Percentiles rank a stretch among this genome's conserved stretches.
These are phyloP conservation scores for Pheucticus melanocephalus DNA, from an alignment of 2,113 vertebrate species.

Conservation along the genomic window DNA sequence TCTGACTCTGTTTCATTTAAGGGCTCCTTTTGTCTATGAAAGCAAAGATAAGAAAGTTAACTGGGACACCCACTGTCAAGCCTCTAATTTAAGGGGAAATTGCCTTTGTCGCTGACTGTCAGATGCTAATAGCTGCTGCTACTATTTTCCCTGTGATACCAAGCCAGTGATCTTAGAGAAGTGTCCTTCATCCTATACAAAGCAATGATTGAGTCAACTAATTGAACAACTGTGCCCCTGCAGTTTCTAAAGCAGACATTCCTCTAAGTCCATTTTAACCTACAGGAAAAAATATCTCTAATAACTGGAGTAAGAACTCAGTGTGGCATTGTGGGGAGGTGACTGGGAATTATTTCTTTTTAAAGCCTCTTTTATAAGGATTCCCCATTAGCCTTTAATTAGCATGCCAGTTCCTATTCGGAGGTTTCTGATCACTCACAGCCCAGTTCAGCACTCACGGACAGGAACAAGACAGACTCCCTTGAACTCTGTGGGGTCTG, in stretches of 20 bases:
- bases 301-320: background rate
- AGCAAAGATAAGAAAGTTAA: slow-evolving; percentile 37
- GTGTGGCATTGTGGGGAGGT: background rate
- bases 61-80: slow-evolving; percentile 21
- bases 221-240: background rate
- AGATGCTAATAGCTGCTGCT: slow-evolving; percentile 42
- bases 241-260: background rate
- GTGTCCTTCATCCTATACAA: slow-evolving; percentile 6
- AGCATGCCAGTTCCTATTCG: background rate
- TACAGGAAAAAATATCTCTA: background rate
- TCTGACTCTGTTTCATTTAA: background rate
- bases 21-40: slow-evolving; percentile 18
- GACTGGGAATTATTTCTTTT: slow-evolving; percentile 7
- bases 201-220: background rate
- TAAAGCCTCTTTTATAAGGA: slow-evolving; percentile 5
- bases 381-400: slow-evolving; percentile 6
- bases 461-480: background rate
- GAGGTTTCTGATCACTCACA: background rate
- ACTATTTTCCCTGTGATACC: slow-evolving; percentile 33
- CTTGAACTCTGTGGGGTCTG: background rate
- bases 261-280: slow-evolving; percentile 5
- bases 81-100: slow-evolving; percentile 23
- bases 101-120: slow-evolving; percentile 30
- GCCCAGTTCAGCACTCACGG: background rate
- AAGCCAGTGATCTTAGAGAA: slow-evolving; percentile 29